Percentiles rank a stretch among this genome's conserved stretches.
Evolutionary conservation across 2,113 vertebrate genomes (phyloP).

Genomic region (Anoura caudifer): DNA sequence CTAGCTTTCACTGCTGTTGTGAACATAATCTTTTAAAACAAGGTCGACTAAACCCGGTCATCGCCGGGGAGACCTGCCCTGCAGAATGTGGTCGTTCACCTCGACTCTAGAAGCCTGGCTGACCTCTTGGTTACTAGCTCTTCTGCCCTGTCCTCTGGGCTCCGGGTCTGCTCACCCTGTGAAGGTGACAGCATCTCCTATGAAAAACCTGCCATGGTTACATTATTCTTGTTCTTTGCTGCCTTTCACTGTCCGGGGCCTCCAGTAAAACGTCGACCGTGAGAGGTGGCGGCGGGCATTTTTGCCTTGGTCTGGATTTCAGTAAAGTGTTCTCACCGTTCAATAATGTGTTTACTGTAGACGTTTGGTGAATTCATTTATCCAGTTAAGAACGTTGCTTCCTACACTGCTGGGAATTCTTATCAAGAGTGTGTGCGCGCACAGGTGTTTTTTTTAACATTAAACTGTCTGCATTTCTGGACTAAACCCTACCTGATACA

Average conservation of each 20-base stretch:
- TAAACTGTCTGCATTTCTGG: not conserved
- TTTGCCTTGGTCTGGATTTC: not conserved
- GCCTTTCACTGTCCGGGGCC: not conserved
- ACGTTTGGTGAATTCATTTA: not conserved
- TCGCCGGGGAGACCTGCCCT: not conserved
- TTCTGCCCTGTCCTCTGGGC: not conserved
- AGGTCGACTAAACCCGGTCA: no score
- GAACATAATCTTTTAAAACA: not conserved
- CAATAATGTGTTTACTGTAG: not conserved
- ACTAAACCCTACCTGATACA: not conserved
- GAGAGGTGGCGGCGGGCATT: rapidly evolving
- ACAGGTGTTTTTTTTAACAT: not conserved
- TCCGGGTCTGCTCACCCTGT: no score
- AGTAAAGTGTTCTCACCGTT: not conserved
- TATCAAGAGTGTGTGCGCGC: not conserved
- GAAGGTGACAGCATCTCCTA: not conserved
- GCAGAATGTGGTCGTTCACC: rapidly evolving
- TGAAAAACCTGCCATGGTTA: not conserved
- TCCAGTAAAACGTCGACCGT: not conserved
- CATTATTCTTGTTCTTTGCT: not conserved
- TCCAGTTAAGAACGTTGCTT: not conserved
- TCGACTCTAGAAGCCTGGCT: not conserved
- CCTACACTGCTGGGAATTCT: not conserved
- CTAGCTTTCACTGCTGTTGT: not conserved
- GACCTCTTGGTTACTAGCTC: not conserved